Conservation (phyloP, 2,113 vertebrate species). For the Halichoeres trimaculatus region DNA sequence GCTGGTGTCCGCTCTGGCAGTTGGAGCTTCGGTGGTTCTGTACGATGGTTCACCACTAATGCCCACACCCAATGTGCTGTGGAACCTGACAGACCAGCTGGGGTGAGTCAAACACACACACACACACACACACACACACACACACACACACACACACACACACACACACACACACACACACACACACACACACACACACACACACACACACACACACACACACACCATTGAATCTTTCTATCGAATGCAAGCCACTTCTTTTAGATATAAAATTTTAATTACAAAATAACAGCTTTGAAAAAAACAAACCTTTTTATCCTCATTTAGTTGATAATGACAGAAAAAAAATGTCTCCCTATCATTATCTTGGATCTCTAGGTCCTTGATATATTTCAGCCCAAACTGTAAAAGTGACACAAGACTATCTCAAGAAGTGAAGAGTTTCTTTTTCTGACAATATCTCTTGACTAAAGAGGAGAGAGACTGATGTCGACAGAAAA, state of each 20-base stretch:
- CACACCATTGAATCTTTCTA: not conserved
- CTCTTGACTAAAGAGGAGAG: not conserved
- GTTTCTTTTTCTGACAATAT: not conserved
- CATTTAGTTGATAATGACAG: not conserved
- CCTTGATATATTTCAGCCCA: constrained; percentile 7
- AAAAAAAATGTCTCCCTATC: not conserved
- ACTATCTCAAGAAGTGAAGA: not conserved
- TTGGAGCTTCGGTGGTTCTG: constrained; percentile 91
- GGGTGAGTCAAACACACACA: constrained; percentile 83
- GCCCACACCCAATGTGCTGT: constrained; percentile 90
- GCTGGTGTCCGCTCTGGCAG: constrained; percentile 90
- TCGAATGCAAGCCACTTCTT: not conserved
- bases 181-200: not conserved
- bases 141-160: not conserved
- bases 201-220: not conserved
- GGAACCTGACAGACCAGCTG: constrained; percentile 94
- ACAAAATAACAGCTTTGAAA: no score
- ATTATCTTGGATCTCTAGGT: not conserved
- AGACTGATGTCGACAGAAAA: not conserved
- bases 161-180: not conserved
- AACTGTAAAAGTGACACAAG: not conserved
- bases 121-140: not conserved
- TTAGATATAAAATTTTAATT: no score
- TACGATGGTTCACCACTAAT: constrained; percentile 96
- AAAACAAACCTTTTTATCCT: not conserved